Conservation (phyloP, 2,888 invertebrate species). For the Drosophila nigricruria region DNA sequence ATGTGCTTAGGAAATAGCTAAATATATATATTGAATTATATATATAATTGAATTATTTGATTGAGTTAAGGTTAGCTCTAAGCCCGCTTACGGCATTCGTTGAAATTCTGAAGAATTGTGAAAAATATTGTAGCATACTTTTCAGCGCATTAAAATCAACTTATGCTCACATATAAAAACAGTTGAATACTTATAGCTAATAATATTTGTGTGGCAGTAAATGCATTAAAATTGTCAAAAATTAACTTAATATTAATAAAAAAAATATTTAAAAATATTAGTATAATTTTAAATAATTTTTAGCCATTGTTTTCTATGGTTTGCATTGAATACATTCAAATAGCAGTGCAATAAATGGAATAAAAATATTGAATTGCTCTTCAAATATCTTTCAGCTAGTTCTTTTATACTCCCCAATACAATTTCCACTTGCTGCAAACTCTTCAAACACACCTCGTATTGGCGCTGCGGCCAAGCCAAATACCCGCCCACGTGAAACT, state of each 20-base stretch:
- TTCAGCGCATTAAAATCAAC: not conserved
- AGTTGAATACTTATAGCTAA: not conserved
- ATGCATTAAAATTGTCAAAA: no score
- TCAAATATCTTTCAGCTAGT: no score
- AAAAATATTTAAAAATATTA: not conserved
- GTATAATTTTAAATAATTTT: not conserved
- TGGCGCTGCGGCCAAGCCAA: constrained; percentile 30
- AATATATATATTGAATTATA: not conserved
- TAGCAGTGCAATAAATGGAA: not conserved
- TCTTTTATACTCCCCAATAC: no score
- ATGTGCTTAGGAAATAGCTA: not conserved
- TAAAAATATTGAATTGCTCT: not conserved
- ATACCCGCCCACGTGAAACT: constrained; percentile 61
- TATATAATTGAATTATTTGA: not conserved
- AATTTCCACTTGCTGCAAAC: not conserved
- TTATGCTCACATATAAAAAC: not conserved
- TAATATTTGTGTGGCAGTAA: not conserved
- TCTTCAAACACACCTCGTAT: constrained; percentile 26
- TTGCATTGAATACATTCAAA: not conserved
- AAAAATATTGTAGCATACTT: not conserved
- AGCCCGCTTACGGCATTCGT: not conserved
- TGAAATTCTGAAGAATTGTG: not conserved
- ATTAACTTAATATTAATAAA: not conserved
- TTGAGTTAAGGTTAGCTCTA: not conserved
- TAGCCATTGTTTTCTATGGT: no score